Percentiles rank a stretch among this genome's conserved stretches.
Conservation (phyloP, 1,140 invertebrate genomes). For the Drosophila equinoxialis region DNA sequence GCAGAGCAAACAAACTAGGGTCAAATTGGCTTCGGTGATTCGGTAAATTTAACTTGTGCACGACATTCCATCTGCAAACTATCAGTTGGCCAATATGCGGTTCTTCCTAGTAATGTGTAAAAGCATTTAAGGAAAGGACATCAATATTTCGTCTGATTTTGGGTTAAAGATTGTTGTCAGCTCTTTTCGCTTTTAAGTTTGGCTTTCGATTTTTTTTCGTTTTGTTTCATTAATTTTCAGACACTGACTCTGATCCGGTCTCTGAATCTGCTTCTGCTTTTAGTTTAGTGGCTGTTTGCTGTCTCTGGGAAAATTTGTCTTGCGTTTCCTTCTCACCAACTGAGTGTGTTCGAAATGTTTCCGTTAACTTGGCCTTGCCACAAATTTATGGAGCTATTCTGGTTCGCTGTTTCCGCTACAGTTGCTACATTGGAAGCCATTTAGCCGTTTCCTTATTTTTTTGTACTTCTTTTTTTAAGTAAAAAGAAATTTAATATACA, state of each 20-base stretch:
- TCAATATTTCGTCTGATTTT: conserved; percentile 30
- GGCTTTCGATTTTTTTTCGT: conserved; percentile 27
- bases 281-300: conserved; percentile 11
- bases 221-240: conserved; percentile 69
- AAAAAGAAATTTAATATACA: conserved; percentile 4
- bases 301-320: conserved; percentile 66
- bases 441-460: neutral
- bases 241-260: neutral
- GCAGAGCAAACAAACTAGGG: neutral
- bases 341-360: conserved; percentile 66
- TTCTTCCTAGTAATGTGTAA: no score
- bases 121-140: conserved; percentile 35
- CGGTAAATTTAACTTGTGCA: neutral
- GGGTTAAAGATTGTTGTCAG: neutral
- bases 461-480: conserved; percentile 13
- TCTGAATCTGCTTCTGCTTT: conserved; percentile 1
- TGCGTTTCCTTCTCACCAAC: conserved; percentile 60
- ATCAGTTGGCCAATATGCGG: neutral
- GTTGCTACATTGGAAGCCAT: conserved; percentile 57
- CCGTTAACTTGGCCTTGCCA: conserved; percentile 58
- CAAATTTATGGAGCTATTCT: conserved; percentile 70
- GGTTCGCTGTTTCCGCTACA: conserved; percentile 64
- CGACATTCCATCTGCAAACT: neutral
- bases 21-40: neutral
- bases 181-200: conserved; percentile 29